A percentile compares a stretch with the other conserved stretches of the same genome.
phyloP scores from a whole-genome alignment of 2,888 invertebrate species.

The Miltochrista miniata region DNA sequence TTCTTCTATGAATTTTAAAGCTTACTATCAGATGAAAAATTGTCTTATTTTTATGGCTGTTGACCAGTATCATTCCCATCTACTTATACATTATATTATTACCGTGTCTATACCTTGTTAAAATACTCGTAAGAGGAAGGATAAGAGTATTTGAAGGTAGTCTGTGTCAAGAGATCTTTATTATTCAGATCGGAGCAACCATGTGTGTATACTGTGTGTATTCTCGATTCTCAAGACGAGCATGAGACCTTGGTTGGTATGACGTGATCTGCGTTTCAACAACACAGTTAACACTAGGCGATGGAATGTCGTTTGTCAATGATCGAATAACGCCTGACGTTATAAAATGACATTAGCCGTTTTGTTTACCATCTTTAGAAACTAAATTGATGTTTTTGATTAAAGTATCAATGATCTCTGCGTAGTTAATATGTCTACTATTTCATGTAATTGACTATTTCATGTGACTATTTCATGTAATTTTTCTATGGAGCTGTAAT shows the following conservation, averaged over 20 bases:
- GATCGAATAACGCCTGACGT: constrained; percentile 78
- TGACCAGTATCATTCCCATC: neutral
- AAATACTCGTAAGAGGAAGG: constrained; percentile 16
- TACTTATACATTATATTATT: too few species aligned
- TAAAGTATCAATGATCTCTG: too few species aligned
- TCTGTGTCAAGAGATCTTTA: constrained; percentile 38
- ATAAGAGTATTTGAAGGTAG: constrained; percentile 33
- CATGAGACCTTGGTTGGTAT: constrained; percentile 69
- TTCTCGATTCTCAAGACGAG: constrained; percentile 59
- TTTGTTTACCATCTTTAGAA: constrained; percentile 49
- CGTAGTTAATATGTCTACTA: too few species aligned
- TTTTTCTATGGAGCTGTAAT: too few species aligned
- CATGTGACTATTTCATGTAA: too few species aligned
- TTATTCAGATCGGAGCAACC: constrained; percentile 48
- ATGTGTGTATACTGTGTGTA: constrained; percentile 37
- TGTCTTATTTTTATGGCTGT: constrained; percentile 1
- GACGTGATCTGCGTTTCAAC: constrained; percentile 74
- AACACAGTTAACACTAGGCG: constrained; percentile 70
- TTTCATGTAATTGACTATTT: too few species aligned
- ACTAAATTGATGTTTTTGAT: neutral
- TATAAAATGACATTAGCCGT: constrained; percentile 63
- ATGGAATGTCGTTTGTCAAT: constrained; percentile 82
- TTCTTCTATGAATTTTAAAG: constrained; percentile 1
- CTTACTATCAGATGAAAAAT: constrained; percentile 5
- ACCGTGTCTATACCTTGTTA: neutral